Evolutionary conservation across 2,797 vertebrate genomes (phyloP), one percentile per base, ranked within the genome.

Genomic region (Artibeus lituratus): DNA sequence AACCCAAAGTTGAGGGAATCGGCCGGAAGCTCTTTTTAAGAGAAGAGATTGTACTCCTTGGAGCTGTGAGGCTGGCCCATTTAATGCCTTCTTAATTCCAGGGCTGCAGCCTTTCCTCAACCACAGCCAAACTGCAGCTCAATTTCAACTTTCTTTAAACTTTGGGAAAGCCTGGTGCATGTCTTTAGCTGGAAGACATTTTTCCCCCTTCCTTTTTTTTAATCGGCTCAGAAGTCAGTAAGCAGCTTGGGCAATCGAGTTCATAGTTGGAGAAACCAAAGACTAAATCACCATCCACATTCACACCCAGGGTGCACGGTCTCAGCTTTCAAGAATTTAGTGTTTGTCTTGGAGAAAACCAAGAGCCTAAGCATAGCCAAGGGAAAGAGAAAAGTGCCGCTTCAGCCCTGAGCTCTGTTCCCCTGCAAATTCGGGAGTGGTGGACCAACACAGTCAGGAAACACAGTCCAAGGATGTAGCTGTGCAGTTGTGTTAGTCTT

Each of bases 331-430:
- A 93, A 93, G 91, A 95, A 96, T 94, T 93, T 49, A 18, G 16
- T 93, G 91, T 97, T 98, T 97, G 94, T 94, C 83, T 97, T 97
- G 96, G 95, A 97, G 87, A 87, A 97, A 94, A 77, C 44, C 11
- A 10, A 57, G 29, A 44, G 39, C 53, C 69, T 77, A 74, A 70
- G 55, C 8, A 53, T 44, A 86, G 86, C 90, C 96, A 82, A 81
- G 55, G 74, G 76, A 76, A 82, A 29, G 72, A 62, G 65, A 88
- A 80, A 93, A 90, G 82, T 0, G 47, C 70, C 2, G 8, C 93
- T 53, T 70, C 73, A 7, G 80, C 67, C 81, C 87, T 0, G 11
- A 83, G 82, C 11, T 2, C 37, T 4, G 69, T 44, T 80, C 80
- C 47, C 69, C 96, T 62, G 59, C 65, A 72, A 65, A 80, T 39